Base-by-base conservation (phyloP, 2,888 invertebrate genomes). In the Drosophila pegasa region DNA sequence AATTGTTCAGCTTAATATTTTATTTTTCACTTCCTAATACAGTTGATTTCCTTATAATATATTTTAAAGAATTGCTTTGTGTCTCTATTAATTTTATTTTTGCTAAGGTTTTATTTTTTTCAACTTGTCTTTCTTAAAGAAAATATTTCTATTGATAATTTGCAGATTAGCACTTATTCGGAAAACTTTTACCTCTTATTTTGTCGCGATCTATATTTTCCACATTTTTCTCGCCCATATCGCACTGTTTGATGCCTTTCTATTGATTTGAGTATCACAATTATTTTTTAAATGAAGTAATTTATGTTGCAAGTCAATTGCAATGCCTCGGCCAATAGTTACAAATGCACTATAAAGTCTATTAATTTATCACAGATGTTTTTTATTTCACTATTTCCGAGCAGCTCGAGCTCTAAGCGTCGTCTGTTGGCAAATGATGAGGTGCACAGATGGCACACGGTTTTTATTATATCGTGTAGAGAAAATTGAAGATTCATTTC, bases 401-500 rank as follows among this genome's bases (percentile, higher is more conserved):
- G 29, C 31, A 16, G n/a, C 25, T 29, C 29, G 37, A 18, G 27
- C 63, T 37, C 43, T 29, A 35, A 3, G 47, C 47, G 31, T 12
- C n/a, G 41, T 37, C 58, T n/a, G 51, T 27, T 33, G 5, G 9
- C 18, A 40, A 74, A 45, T 75, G 69, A 59, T 59, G 37, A 25
- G 8, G 31, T 52, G 14, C 14, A 20, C 8, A 16, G 47, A 43
- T 58, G 47, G 8, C 51, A 8, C 29, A 20, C 29, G 12, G 38
- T 14, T 67, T 72, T 48, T 77, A 77, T 62, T 51, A 58, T n/a
- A 25, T 25, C n/a, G 8, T 41, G 51, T 20, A 27, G 20, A 40
- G 20, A 57, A 43, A 73, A 47, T 27, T 52, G 45, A 41, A 63
- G 52, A 69, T 75, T 75, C 57, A 75, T 57, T 40, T 55, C 18